Conservation (phyloP, 2,888 invertebrate genomes). For the Nephrotoma guestfalica region DNA sequence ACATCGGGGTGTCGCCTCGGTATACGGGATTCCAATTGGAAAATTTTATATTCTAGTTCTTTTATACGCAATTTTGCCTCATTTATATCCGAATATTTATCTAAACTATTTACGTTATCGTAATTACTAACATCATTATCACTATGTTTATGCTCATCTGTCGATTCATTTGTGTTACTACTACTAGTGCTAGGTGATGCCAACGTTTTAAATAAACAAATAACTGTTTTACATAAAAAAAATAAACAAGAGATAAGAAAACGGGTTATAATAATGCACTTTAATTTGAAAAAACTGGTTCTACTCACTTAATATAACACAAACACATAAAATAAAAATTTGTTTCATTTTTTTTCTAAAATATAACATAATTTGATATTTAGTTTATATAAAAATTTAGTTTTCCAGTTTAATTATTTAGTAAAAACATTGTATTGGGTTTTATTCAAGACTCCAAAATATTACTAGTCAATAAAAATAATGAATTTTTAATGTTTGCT, state of each 20-base stretch:
- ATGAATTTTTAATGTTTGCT: not conserved
- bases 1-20: constrained; percentile 83
- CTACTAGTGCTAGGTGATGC: constrained; percentile 10
- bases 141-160: not conserved
- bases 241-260: not conserved
- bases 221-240: constrained; percentile 8
- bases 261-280: not conserved
- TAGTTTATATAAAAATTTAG: not conserved
- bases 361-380: constrained; percentile 15
- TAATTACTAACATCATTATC: not conserved
- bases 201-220: constrained; percentile 14
- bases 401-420: not conserved
- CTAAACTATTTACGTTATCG: not conserved
- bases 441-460: not conserved
- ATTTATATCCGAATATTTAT: not conserved
- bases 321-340: constrained; percentile 15
- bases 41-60: constrained; percentile 56
- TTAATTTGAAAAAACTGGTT: not conserved
- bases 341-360: constrained; percentile 22
- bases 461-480: not conserved
- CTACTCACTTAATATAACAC: constrained; percentile 12
- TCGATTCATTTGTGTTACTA: not conserved
- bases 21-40: constrained; percentile 52
- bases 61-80: constrained; percentile 35
- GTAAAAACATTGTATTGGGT: constrained; percentile 20